Base-by-base conservation (phyloP, 2,797 vertebrate genomes). In the Apodemus agrarius region DNA sequence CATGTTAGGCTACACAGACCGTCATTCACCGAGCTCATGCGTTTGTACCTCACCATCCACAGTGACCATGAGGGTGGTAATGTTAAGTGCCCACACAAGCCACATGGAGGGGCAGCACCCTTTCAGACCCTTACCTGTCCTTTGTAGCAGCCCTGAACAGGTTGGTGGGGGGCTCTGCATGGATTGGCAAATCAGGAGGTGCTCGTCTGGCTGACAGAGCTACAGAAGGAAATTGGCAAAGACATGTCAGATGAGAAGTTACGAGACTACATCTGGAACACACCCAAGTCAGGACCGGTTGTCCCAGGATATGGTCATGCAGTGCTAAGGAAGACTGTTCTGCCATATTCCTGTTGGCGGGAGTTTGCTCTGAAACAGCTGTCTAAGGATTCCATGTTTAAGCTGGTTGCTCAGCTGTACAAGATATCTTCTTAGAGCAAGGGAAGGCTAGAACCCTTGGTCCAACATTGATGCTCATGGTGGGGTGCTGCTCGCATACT, bases 181-280 rank as follows among this genome's bases (percentile, higher is more conserved):
- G 99, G 99, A 69, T 98, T 99, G 52, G 99, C 99, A 96, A 99
- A 99, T 98, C 99, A 99, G 99, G 99, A 99, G 97, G 99, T 99
- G 96, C 99, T 99, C 97, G 99, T 99, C 67, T 99, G 99, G 99
- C 98, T 99, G 97, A 99, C 99, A 0, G 98, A 99, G 24, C 98
- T 99, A 98, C 99, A 99, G 98, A 99, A 99, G 98, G 99, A 99
- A 98, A 96, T 99, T 97, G 99, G 99, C 10, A 99, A 99, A 94
- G 99, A 99, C 6, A 99, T 99, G 89, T 99, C 99, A 0, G 99
- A 99, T 29, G 99, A 99, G 95, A 99, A 98, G 95, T 99, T 99
- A 98, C 99, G 99, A 96, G 99, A 99, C 96, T 99, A 99, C 98
- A 99, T 99, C 98, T 99, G 99, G 99, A 99, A 99, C 98, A 99